Conservation (phyloP, 2,113 vertebrate species). For the Platysternon megacephalum region DNA sequence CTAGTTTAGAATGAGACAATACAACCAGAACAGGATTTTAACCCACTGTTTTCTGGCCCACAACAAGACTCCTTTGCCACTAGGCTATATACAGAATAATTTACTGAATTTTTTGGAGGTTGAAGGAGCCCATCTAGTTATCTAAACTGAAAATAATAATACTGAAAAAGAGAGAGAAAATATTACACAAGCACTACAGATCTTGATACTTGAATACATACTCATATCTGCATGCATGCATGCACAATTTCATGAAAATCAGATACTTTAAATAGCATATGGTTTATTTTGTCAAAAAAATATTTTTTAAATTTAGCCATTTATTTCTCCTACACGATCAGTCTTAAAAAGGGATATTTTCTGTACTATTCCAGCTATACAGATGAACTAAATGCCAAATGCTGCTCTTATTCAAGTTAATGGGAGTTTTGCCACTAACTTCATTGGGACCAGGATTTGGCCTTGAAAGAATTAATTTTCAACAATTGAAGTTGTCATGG, state of each 20-base stretch:
- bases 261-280: constrained; percentile 71
- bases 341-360: constrained; percentile 52
- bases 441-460: constrained; percentile 37
- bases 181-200: constrained; percentile 46
- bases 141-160: constrained; percentile 53
- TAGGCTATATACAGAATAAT: constrained; percentile 16
- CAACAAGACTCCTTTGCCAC: constrained; percentile 41
- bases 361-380: constrained; percentile 45
- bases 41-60: constrained; percentile 41
- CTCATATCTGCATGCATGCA: neutral
- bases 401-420: constrained; percentile 32
- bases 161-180: constrained; percentile 42
- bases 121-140: constrained; percentile 23
- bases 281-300: constrained; percentile 64
- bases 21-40: constrained; percentile 55
- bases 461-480: constrained; percentile 45
- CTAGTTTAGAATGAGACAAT: constrained; percentile 53
- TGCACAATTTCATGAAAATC: constrained; percentile 61
- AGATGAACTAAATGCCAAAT: constrained; percentile 29
- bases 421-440: constrained; percentile 47
- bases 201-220: constrained; percentile 6
- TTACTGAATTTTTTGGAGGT: constrained; percentile 31
- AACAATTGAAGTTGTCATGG: constrained; percentile 41
- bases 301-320: constrained; percentile 57
- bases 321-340: constrained; percentile 46